phyloP scores from a whole-genome alignment of 1,140 invertebrate genomes.

The Zaprionus ornatus region DNA sequence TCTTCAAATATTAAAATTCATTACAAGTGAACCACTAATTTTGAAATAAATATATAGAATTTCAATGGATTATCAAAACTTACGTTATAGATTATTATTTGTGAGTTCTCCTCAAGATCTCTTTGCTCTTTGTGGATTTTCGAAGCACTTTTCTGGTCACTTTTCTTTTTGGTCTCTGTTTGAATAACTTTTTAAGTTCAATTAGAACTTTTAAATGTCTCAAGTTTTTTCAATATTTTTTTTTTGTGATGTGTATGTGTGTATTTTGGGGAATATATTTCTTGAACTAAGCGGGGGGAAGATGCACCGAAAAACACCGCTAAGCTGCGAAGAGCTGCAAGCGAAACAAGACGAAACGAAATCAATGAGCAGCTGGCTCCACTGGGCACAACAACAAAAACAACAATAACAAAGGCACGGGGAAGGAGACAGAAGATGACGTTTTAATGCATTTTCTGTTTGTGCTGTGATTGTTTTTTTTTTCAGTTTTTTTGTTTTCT shows the following conservation, averaged over 20 bases:
- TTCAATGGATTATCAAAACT: neutral
- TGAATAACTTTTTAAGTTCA: neutral
- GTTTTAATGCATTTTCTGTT: constrained; percentile 32
- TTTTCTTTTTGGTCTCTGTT: constrained; percentile 16
- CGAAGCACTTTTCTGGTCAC: neutral
- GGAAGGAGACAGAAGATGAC: constrained; percentile 17
- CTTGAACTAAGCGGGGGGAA: constrained; percentile 28
- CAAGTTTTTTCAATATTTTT: constrained; percentile 29
- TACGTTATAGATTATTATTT: neutral
- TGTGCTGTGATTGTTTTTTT: constrained; percentile 21
- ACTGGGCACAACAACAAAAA: constrained; percentile 22
- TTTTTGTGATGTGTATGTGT: constrained; percentile 30
- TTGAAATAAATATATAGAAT: neutral
- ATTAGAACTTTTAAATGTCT: constrained; percentile 10
- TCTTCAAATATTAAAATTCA: neutral
- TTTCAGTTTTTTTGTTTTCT: constrained; percentile 11
- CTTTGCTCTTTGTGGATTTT: neutral
- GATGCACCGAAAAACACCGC: constrained; percentile 45
- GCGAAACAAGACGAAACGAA: constrained; percentile 28
- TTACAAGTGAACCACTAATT: neutral
- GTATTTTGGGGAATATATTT: constrained; percentile 24
- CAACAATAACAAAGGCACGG: constrained; percentile 8
- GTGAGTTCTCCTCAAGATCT: neutral
- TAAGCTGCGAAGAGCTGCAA: constrained; percentile 29
- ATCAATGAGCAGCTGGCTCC: constrained; percentile 36